Base-by-base conservation (phyloP, 2,113 vertebrate species). In the Sebastes fasciatus region DNA sequence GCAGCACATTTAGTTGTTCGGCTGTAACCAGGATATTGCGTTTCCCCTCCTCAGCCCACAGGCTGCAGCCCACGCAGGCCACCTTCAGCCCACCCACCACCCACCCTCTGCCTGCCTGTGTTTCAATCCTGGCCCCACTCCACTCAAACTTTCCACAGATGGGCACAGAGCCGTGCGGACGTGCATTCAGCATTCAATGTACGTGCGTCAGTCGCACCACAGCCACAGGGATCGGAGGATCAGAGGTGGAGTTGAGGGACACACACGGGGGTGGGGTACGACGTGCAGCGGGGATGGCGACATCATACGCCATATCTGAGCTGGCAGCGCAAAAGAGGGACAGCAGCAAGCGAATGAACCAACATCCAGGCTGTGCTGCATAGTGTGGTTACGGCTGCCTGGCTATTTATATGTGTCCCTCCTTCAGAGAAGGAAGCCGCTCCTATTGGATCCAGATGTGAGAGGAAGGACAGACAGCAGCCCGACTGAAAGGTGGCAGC, bases 391-490 rank as follows among this genome's bases (percentile, higher is more conserved):
- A 91, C 14, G 79, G 86, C 86, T 91, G 91, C 88, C 88, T 75
- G 87, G 92, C 93, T 95, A 95, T 95, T 95, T 95, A 92, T 94
- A 93, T 73, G 84, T 82, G 89, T 94, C 88, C 90, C 92, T 92
- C 79, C 91, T 92, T 89, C 85, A 86, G 83, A 91, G 87, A 80
- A 93, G 91, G 93, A 92, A 94, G 92, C 88, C 66, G 79, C 88
- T 89, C 83, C 88, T 94, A 95, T 95, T 95, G 92, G 92, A 94
- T 95, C 95, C 95, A 96, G 94, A 95, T 96, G 94, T 94, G 89
- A 89, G 88, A 69, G 82, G 81, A 82, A 65, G 85, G 78, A 89
- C 82, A 85, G 87, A 90, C 87, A 73, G 85, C 82, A 69, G 79
- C 55, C 82, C 51, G 40, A 87, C 77, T 86, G 74, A 85, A 91